These are phyloP conservation scores for Pseudonaja textilis DNA, from an alignment of 2,113 vertebrate genomes.

Conservation along the genomic window DNA sequence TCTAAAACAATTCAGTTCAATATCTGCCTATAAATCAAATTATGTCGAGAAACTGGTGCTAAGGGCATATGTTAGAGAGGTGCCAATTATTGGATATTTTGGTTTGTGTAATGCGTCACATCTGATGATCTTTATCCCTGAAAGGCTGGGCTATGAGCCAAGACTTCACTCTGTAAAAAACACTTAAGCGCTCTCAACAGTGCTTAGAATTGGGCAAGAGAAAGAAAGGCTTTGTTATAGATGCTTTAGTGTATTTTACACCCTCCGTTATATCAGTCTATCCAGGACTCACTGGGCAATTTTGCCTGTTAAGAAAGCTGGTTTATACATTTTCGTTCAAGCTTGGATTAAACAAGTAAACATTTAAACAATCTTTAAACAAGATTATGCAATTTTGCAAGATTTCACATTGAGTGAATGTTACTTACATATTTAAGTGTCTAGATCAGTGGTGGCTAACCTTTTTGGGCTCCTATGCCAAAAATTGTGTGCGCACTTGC, in stretches of 20 bases:
- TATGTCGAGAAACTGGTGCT: neutral
- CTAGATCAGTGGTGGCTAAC: neutral
- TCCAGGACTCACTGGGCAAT: neutral
- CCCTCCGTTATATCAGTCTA: neutral
- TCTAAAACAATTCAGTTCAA: neutral
- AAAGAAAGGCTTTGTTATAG: neutral
- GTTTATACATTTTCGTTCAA: neutral
- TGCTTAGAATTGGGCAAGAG: neutral
- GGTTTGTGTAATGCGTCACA: neutral
- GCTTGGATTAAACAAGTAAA: neutral
- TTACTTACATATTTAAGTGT: neutral
- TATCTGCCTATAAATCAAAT: neutral
- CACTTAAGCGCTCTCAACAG: slow-evolving; percentile 16
- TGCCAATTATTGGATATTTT: neutral
- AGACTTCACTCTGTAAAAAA: neutral
- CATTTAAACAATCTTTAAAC: neutral
- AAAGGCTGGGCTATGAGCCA: neutral
- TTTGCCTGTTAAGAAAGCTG: neutral
- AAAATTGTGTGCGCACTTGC: no score
- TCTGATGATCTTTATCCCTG: neutral
- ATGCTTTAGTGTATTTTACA: neutral
- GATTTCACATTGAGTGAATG: neutral
- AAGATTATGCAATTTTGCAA: neutral
- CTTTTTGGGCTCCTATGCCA: no score
- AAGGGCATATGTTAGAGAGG: neutral